A percentile compares a stretch with the other conserved stretches of the same genome.
Conservation (phyloP, 2,113 vertebrate species). For the Brachyistius frenatus region DNA sequence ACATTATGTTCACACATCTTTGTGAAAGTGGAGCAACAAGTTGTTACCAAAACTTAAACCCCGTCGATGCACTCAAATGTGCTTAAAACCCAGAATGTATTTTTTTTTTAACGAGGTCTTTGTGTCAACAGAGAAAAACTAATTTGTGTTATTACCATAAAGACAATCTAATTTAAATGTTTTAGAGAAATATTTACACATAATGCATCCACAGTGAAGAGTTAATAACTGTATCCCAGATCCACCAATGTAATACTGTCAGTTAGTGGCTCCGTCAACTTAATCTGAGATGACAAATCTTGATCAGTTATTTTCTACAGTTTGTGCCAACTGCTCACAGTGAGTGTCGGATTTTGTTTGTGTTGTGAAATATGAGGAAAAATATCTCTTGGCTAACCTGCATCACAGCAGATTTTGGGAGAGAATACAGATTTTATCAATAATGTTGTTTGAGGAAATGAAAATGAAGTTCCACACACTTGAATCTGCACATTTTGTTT, state of each 20-base stretch:
- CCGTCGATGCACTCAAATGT: not conserved
- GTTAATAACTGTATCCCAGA: no score
- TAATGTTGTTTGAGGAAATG: no score
- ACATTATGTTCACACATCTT: slow-evolving; percentile 3
- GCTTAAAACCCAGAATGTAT: slow-evolving; percentile 13
- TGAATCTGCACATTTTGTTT: no score
- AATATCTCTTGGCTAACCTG: not conserved
- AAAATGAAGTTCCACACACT: no score
- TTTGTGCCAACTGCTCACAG: not conserved
- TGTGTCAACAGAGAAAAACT: not conserved
- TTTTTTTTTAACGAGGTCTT: not conserved
- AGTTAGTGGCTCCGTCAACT: no score
- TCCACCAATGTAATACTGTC: no score
- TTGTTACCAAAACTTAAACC: not conserved
- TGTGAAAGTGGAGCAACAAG: not conserved
- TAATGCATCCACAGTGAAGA: not conserved
- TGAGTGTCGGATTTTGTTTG: not conserved
- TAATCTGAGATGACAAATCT: not conserved
- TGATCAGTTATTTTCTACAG: not conserved
- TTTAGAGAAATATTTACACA: not conserved
- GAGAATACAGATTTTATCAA: no score
- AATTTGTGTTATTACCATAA: not conserved
- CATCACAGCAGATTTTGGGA: not conserved
- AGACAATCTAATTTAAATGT: not conserved
- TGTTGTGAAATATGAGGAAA: not conserved